Conservation (phyloP, 1,140 invertebrate genomes). For the Leptestheria dahalacensis region DNA sequence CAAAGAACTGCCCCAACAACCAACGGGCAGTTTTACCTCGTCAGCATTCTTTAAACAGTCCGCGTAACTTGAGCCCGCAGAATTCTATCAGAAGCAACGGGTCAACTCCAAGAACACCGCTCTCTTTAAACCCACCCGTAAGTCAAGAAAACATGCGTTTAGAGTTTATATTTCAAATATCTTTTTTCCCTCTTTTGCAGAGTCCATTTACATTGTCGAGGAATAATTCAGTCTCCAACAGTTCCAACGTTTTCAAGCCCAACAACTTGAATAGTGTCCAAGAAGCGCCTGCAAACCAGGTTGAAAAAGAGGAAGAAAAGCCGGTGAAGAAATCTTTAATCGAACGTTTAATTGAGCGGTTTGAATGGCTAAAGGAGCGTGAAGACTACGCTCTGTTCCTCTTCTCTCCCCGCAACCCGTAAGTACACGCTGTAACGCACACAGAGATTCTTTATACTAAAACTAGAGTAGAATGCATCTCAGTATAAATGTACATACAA, state of each 20-base stretch:
- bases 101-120: constrained; percentile 21
- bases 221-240: constrained; percentile 24
- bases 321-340: constrained; percentile 22
- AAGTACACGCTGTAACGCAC: constrained; percentile 23
- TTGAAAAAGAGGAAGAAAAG: constrained; percentile 21
- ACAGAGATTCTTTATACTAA: too few relatives aligned
- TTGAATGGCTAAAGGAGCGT: constrained; percentile 66
- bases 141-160: not conserved
- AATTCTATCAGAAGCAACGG: constrained; percentile 42
- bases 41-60: constrained; percentile 28
- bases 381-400: constrained; percentile 76
- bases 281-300: constrained; percentile 22
- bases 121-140: not conserved
- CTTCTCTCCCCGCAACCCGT: constrained; percentile 67
- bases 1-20: constrained; percentile 38
- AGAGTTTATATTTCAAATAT: not conserved
- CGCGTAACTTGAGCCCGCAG: constrained; percentile 42
- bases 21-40: constrained; percentile 27
- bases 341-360: constrained; percentile 32
- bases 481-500: too few relatives aligned
- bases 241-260: constrained; percentile 32
- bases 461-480: too few relatives aligned
- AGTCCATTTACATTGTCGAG: not conserved
- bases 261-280: constrained; percentile 17
- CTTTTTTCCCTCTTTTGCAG: not conserved